A percentile compares a stretch with the other conserved stretches of the same genome.
These are phyloP conservation scores for Agonopterix alstromeriana DNA, from an alignment of 2,888 invertebrate species.

Conservation along the genomic window DNA sequence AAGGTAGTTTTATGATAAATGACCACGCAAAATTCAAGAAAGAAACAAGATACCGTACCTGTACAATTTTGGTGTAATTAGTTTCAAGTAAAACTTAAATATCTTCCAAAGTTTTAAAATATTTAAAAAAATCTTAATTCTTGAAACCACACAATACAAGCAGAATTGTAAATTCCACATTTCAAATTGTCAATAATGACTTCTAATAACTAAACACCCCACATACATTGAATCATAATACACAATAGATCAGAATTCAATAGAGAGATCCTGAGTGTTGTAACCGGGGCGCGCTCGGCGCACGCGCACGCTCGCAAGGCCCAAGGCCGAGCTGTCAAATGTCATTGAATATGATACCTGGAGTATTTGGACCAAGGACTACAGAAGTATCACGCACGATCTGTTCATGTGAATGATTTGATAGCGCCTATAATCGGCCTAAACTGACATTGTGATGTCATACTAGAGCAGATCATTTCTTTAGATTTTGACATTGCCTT, in stretches of 20 bases:
- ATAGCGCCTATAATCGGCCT: background rate
- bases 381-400: background rate
- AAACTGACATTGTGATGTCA: background rate
- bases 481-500: background rate
- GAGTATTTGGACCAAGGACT: constrained; percentile 14
- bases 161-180: no score
- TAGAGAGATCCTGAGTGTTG: constrained; percentile 3
- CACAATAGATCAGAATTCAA: constrained; percentile 11
- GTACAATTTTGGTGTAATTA: no score
- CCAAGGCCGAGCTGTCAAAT: constrained; percentile 18
- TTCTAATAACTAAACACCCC: no score
- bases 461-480: background rate
- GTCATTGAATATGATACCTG: constrained; percentile 14
- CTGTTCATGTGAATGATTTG: background rate
- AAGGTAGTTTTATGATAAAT: no score
- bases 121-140: no score
- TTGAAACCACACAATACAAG: no score
- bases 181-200: no score
- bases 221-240: no score
- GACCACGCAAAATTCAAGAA: no score
- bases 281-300: constrained; percentile 10
- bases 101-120: no score
- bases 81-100: no score
- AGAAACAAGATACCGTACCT: no score
- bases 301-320: constrained; percentile 6